A percentile compares a stretch with the other conserved stretches of the same genome.
Evolutionary conservation across 2,888 invertebrate species (phyloP).

Genomic region (Lordiphosa fenestrarum): DNA sequence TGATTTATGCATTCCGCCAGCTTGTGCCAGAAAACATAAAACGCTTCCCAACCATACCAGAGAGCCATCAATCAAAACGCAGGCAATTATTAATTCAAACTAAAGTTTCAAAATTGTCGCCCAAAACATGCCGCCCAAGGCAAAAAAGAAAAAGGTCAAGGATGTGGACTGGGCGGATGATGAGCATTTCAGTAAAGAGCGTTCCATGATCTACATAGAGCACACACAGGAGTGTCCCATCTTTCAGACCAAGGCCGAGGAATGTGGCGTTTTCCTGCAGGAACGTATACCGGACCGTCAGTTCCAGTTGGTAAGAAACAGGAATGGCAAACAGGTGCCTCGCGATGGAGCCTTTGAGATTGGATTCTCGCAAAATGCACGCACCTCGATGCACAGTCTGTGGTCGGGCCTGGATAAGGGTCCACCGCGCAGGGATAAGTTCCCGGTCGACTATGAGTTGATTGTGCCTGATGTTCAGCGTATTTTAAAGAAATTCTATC

Average conservation of each 20-base stretch:
- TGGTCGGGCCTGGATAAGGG: slow-evolving; percentile 75
- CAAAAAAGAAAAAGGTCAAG: slow-evolving; percentile 40
- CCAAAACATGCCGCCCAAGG: slow-evolving; percentile 41
- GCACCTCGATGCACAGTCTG: slow-evolving; percentile 62
- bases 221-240: slow-evolving; percentile 77
- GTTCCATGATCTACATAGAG: slow-evolving; percentile 76
- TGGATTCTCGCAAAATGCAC: slow-evolving; percentile 73
- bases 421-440: slow-evolving; percentile 78
- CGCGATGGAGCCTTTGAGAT: slow-evolving; percentile 77
- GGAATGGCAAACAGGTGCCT: slow-evolving; percentile 59
- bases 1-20: slow-evolving; percentile 53
- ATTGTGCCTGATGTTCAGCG: slow-evolving; percentile 67
- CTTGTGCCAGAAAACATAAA: slow-evolving; percentile 36
- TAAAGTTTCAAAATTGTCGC: slow-evolving; percentile 4
- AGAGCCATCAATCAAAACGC: slow-evolving; percentile 49
- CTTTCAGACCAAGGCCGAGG: slow-evolving; percentile 72
- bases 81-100: slow-evolving; percentile 40
- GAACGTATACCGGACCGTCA: slow-evolving; percentile 65
- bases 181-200: slow-evolving; percentile 67
- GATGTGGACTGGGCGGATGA: slow-evolving; percentile 74
- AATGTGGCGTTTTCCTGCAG: slow-evolving; percentile 61
- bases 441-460: slow-evolving; percentile 59
- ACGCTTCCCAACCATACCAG: slow-evolving; percentile 33
- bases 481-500: slow-evolving; percentile 75
- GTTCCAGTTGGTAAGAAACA: slow-evolving; percentile 71